These are phyloP conservation scores for Pangasius mekongensis DNA, from an alignment of 2,797 vertebrate species.

Conservation along the genomic window DNA sequence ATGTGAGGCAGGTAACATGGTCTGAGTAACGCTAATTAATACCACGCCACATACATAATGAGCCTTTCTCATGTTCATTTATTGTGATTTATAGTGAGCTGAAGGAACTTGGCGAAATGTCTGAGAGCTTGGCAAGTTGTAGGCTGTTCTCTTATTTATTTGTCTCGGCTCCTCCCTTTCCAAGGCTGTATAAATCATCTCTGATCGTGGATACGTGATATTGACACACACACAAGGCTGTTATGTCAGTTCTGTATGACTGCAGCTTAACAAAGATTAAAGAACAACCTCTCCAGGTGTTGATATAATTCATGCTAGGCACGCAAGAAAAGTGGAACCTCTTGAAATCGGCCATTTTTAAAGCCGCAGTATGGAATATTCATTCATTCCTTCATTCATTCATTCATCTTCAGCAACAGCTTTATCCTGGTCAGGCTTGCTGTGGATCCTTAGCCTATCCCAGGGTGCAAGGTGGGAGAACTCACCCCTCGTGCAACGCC, in stretches of 20 bases:
- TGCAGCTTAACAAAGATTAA: neutral
- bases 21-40: conserved; percentile 51
- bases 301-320: neutral
- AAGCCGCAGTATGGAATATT: neutral
- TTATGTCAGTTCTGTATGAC: neutral
- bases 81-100: conserved; percentile 49
- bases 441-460: neutral
- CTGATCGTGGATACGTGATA: neutral
- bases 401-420: neutral
- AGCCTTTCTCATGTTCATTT: conserved; percentile 45
- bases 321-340: neutral
- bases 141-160: neutral
- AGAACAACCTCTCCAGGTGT: neutral
- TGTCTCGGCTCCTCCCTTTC: conserved; percentile 13
- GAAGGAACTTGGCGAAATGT: neutral
- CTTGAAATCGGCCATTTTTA: neutral
- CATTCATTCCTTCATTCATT: neutral
- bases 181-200: conserved; percentile 36
- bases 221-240: neutral
- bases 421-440: neutral
- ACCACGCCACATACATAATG: conserved; percentile 46
- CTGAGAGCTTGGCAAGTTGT: neutral
- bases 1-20: conserved; percentile 43
- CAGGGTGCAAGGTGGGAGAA: neutral
- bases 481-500: neutral